Evolutionary conservation across 2,888 invertebrate species (phyloP), one percentile per base, ranked within the genome.

Genomic region (Trichogramma dendrolimi): DNA sequence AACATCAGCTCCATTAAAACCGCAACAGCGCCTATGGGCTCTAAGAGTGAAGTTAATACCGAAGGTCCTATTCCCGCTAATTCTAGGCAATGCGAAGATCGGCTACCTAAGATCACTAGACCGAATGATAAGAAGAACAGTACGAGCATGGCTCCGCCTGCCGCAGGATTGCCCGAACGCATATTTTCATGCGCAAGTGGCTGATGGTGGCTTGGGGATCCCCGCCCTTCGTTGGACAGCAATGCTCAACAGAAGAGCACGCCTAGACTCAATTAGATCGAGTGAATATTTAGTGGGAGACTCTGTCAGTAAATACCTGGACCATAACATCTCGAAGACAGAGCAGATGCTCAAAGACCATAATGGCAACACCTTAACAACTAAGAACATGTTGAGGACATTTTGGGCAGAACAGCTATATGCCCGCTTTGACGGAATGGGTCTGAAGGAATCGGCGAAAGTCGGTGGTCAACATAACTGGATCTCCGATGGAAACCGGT

Each of bases 1-100:
- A 14, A 14, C 14, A 14, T 14, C 14, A 1, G 14, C 55, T 4
- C 55, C 55, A 1, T 42, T 55, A 4, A 55, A 43, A 44, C 55
- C 55, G 2, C 73, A 73, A 61, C 77, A 79, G 65, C 72, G 75
- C 68, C 63, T 78, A n/a, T 71, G 73, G 44, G 66, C 77, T 0
- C 64, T 80, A 54, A 68, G 76, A 67, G 69, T 63, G 4, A 70
- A 77, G 70, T 71, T 80, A 54, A 66, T 80, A 39, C 79, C 78
- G 43, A 70, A 73, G 56, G 75, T 75, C 64, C 63, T 74, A 50
- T 79, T 79, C 63, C 67, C 66, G 7, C 55, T 80, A 27, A 73
- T 72, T 62, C 63, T 77, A 4, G 77, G 74, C 5, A 68, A 66
- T 5, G 66, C 60, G 39, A 70, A 59, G n/a, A 66, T 39, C 7